Conservation (phyloP, 2,888 invertebrate genomes). For the Temnothorax unifasciatus region DNA sequence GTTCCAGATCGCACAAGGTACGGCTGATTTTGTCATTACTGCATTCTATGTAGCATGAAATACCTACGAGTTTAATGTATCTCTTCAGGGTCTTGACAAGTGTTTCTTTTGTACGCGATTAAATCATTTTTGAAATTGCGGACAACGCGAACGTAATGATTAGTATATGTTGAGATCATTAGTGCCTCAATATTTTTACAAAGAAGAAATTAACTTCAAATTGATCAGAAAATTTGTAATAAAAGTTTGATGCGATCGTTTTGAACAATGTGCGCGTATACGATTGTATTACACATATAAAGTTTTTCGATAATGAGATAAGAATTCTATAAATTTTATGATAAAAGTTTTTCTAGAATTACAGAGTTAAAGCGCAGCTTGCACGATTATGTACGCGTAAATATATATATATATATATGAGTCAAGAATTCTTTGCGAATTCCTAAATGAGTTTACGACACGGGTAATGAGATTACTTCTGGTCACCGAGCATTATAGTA, state of each 20-base stretch:
- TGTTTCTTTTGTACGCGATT: conserved; percentile 10
- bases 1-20: conserved; percentile 32
- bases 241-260: background rate
- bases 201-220: background rate
- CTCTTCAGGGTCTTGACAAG: background rate
- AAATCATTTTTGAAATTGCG: conserved; percentile 35
- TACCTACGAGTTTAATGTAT: conserved; percentile 38
- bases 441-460: conserved; percentile 70
- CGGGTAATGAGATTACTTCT: conserved; percentile 75
- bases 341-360: background rate
- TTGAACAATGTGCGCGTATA: background rate
- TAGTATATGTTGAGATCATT: conserved; percentile 36
- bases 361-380: background rate
- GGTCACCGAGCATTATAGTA: conserved; percentile 74
- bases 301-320: background rate
- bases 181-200: background rate
- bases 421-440: conserved; percentile 70
- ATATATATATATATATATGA: conserved; percentile 51
- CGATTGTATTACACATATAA: background rate
- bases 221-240: background rate
- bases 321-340: background rate
- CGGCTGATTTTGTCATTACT: conserved; percentile 52
- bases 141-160: conserved; percentile 61
- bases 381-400: conserved; percentile 59
- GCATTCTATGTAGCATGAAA: conserved; percentile 24